Evolutionary conservation across 2,797 vertebrate species (phyloP), one percentile per base, ranked within the genome.

Genomic region (Amblyraja radiata): DNA sequence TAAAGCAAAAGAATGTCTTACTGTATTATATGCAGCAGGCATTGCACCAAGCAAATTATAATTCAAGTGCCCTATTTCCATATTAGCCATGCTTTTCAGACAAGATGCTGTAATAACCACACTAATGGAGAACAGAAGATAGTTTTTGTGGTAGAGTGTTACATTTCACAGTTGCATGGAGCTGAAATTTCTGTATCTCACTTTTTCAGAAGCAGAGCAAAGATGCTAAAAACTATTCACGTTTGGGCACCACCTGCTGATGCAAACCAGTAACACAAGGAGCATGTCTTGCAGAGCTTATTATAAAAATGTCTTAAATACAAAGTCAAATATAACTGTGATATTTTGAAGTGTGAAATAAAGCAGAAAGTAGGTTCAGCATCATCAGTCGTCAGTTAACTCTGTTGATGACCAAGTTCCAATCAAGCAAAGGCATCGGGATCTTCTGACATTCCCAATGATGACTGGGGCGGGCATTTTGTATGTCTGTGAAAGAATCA

Each of bases 161-260:
- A 11, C 6, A 78, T 78, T 36, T 14, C 58, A 16, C 84, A 36
- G 61, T 36, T 88, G 18, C 84, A 39, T 88, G 61, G 63, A 88
- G 63, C 84, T 88, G 63, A 88, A 86, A 68, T 36, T 88, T 88
- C n/a, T 88, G 7, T 88, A 88, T 68, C 58, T 86, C n/a, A 88
- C 6, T 88, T 18, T 88, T 88, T 68, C 84, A 88, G 84, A 88
- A 88, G 6, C 84, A 88, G 63, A 68, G 14, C 6, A 88, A n/a
- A 36, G n/a, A 68, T 68, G 63, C 14, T 88, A 88, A 36, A 8
- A 65, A 65, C 61, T 65, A 16, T 65, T 88, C 84, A 18, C 68
- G n/a, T 88, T 88, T 65, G 61, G 16, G 61, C 14, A 63, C 58
- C 83, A 86, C 61, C 58, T n/a, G 61, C 28, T 86, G 83, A 86